Evolutionary conservation across 1,140 invertebrate species (phyloP).

Genomic region (Trypoxylus dichotomus): DNA sequence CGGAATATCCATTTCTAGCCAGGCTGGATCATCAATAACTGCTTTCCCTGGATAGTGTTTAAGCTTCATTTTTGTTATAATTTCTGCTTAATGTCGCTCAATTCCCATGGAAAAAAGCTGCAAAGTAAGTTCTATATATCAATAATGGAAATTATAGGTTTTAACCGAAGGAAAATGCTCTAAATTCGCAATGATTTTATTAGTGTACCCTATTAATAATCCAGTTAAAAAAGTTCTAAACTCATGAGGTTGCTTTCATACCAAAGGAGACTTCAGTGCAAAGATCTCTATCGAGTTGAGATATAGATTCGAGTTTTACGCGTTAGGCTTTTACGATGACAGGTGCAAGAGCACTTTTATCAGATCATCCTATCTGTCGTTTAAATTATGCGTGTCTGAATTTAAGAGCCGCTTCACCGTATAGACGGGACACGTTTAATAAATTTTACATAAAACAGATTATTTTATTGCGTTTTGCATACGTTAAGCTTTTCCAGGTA

Average conservation of each 20-base stretch:
- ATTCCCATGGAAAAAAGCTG: slow-evolving; percentile 25
- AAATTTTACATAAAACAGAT: no score
- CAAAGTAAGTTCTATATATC: not conserved
- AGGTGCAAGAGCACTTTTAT: no score
- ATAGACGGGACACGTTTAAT: no score
- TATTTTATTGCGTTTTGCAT: no score
- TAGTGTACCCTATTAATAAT: no score
- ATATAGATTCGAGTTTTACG: not conserved
- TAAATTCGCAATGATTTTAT: no score
- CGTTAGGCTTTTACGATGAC: not conserved
- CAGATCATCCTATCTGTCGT: no score
- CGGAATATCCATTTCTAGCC: slow-evolving; percentile 62
- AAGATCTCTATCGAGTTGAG: not conserved
- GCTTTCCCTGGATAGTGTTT: slow-evolving; percentile 80
- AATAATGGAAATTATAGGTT: not conserved
- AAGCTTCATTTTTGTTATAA: slow-evolving; percentile 68
- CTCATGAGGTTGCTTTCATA: not conserved
- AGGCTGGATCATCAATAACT: slow-evolving; percentile 70
- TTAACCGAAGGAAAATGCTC: not conserved
- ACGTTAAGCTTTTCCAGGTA: no score
- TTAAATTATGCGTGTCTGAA: no score
- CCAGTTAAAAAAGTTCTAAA: no score
- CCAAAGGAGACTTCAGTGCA: not conserved
- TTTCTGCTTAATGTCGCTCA: not conserved
- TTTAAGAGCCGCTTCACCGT: no score